Base-by-base conservation (phyloP, 2,797 vertebrate species). In the Galaxias olidus region DNA sequence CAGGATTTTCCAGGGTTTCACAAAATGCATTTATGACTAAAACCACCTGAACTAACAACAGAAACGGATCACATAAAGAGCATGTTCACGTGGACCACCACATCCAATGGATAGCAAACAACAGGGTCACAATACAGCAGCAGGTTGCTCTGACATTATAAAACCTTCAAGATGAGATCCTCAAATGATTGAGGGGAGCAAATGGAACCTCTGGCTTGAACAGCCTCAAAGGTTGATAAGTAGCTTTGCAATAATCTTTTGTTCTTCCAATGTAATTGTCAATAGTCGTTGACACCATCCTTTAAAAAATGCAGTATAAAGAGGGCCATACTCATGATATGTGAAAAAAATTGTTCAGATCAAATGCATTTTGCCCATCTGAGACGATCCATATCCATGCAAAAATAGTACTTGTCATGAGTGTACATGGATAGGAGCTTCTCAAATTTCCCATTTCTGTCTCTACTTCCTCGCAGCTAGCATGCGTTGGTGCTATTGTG, bases 121-220 rank as follows among this genome's bases (percentile, higher is more conserved):
- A 30, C 30, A 30, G 30, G 6, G 30, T 3, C 30, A 30, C 30
- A 30, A 30, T 30, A 30, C 30, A 30, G 30, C 30, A 92, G 90
- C 93, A 93, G 92, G 93, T 93, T 91, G 92, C 93, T 93, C 91
- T 93, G 80, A 78, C 84, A 93, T 90, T 90, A 44, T 45, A 84
- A 78, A 85, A 87, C 87, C 90, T 19, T 50, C 20, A 46, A 46
- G 40, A 18, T 57, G 56, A 46, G 17, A 57, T 18, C 40, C 58
- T 51, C 48, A 13, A 13, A 52, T 41, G 2, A 6, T 46, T 51
- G 44, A 41, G 42, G 45, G 47, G 49, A 42, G 18, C n/a, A 43
- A 47, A 47, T 43, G 46, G 44, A 45, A 41, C 54, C 55, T 57
- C 45, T 57, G 54, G 56, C 20, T 63, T 61, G 61, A 46, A 60